Evolutionary conservation across 2,888 invertebrate genomes (phyloP).

Genomic region (Caenorhabditis angaria): DNA sequence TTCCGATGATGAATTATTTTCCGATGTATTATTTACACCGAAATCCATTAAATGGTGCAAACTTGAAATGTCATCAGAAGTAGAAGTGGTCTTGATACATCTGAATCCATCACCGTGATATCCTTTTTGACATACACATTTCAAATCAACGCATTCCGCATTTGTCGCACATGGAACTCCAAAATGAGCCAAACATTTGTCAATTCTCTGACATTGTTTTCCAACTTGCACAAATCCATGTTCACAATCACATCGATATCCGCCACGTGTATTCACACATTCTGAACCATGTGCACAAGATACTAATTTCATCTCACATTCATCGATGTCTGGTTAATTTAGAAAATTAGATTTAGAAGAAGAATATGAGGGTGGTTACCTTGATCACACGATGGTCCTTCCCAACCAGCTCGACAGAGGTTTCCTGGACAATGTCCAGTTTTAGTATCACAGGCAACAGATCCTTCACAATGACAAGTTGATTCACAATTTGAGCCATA

Average conservation of each 20-base stretch:
- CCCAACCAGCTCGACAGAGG: slow-evolving; percentile 63
- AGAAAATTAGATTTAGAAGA: not conserved
- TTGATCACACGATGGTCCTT: slow-evolving; percentile 61
- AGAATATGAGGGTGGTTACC: slow-evolving; percentile 34
- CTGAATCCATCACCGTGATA: slow-evolving; percentile 62
- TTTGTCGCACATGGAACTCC: slow-evolving; percentile 57
- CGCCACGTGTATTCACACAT: slow-evolving; percentile 84
- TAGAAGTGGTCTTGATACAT: slow-evolving; percentile 8
- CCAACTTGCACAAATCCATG: slow-evolving; percentile 61
- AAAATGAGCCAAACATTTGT: slow-evolving; percentile 51
- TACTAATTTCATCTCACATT: slow-evolving; percentile 79
- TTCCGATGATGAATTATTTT: not conserved
- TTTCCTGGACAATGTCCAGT: slow-evolving; percentile 64
- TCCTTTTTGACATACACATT: slow-evolving; percentile 62
- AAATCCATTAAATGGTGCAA: slow-evolving; percentile 10
- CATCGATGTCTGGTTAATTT: slow-evolving; percentile 82
- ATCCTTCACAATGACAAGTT: slow-evolving; percentile 64
- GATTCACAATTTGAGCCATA: slow-evolving; percentile 66
- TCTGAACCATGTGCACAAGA: slow-evolving; percentile 84
- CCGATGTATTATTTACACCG: not conserved
- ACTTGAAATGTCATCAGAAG: not conserved
- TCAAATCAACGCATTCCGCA: slow-evolving; percentile 56
- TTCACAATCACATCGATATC: slow-evolving; percentile 75
- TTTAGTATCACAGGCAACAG: slow-evolving; percentile 65
- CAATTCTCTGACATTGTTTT: slow-evolving; percentile 51